Evolutionary conservation across 2,113 vertebrate genomes (phyloP).

Genomic region (Sporophila hypoxantha): DNA sequence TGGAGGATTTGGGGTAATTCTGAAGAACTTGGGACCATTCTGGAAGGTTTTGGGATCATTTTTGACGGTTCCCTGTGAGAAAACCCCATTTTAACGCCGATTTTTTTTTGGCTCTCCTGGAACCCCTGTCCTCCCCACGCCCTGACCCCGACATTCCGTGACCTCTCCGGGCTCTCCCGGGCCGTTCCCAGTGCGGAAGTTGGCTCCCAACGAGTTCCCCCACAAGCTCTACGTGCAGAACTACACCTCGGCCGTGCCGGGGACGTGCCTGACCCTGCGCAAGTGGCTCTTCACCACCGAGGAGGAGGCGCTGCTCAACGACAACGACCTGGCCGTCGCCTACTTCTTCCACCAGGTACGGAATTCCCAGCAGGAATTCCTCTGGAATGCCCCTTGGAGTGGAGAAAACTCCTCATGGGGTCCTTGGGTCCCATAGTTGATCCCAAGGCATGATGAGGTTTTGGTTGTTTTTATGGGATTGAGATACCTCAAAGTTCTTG

Average conservation of each 20-base stretch:
- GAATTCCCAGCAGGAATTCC: not conserved
- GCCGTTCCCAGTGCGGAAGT: not conserved
- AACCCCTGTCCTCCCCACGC: not conserved
- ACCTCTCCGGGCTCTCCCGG: not conserved
- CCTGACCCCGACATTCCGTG: not conserved
- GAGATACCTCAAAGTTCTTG: too few species aligned
- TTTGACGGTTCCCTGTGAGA: not conserved
- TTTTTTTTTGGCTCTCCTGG: not conserved
- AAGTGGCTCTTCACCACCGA: constrained; percentile 96
- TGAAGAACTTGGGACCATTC: too few species aligned
- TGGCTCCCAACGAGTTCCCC: constrained; percentile 95
- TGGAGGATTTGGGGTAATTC: too few species aligned
- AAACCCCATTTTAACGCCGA: not conserved
- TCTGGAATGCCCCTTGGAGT: too few species aligned
- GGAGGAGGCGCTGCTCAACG: constrained; percentile 88
- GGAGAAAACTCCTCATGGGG: too few species aligned
- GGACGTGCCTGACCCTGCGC: constrained; percentile 88
- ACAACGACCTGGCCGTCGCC: constrained; percentile 88
- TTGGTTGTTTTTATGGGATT: not conserved
- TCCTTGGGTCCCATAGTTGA: too few species aligned
- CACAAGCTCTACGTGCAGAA: constrained; percentile 98
- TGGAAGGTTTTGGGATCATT: not conserved
- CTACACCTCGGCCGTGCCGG: constrained; percentile 91
- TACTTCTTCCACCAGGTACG: constrained; percentile 93
- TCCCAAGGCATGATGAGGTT: too few species aligned